Evolutionary conservation across 2,797 vertebrate genomes (phyloP).

Genomic region (Coccyzus lansbergi): DNA sequence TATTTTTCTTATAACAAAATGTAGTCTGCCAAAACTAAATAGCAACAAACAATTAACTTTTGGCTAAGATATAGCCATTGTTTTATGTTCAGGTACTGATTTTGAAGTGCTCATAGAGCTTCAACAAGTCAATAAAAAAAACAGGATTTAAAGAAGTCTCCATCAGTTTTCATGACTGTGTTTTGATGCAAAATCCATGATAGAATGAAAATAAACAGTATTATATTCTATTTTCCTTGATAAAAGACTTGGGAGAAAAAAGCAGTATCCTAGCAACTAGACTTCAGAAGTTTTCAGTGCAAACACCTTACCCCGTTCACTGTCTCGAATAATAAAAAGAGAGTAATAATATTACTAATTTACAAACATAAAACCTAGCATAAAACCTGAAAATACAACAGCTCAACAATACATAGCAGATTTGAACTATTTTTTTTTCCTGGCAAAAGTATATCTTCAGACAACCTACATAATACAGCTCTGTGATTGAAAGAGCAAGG

Average conservation of each 20-base stretch:
- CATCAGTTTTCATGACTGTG: neutral
- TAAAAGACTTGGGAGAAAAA: neutral
- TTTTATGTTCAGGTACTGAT: neutral
- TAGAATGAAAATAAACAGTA: neutral
- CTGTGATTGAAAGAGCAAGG: neutral
- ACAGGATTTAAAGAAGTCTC: neutral
- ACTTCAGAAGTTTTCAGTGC: neutral
- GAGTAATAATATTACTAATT: slow-evolving; percentile 22
- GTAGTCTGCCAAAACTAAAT: neutral
- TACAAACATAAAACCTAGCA: neutral
- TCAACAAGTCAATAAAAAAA: neutral
- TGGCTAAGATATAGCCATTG: neutral
- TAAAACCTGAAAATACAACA: slow-evolving; percentile 6
- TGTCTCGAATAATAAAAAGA: slow-evolving; percentile 15
- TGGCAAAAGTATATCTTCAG: neutral
- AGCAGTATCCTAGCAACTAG: slow-evolving; percentile 23
- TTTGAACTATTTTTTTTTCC: neutral
- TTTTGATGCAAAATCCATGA: neutral
- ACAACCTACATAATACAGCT: neutral
- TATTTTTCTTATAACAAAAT: neutral
- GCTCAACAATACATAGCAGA: neutral
- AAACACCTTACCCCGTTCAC: neutral
- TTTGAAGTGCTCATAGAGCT: neutral
- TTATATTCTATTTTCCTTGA: neutral
- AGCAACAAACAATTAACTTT: neutral